phyloP scores from a whole-genome alignment of 1,140 invertebrate genomes.

The Drosophila prosaltans region DNA sequence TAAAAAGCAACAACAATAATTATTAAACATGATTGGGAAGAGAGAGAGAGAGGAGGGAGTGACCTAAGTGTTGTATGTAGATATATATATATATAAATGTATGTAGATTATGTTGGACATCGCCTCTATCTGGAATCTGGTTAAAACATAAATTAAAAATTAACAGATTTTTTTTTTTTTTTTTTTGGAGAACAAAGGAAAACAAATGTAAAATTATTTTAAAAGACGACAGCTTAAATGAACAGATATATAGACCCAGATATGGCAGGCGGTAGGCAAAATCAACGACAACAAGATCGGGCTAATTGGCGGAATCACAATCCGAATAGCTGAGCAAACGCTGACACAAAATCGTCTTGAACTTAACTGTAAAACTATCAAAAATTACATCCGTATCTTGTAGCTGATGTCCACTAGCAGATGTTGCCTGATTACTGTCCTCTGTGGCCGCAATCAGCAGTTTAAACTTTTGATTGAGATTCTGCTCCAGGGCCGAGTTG shows the following conservation, averaged over 20 bases:
- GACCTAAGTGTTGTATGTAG: slow-evolving; percentile 9
- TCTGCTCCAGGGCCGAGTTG: slow-evolving; percentile 77
- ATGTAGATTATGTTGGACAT: slow-evolving; percentile 26
- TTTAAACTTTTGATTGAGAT: slow-evolving; percentile 80
- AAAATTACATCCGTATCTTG: slow-evolving; percentile 80
- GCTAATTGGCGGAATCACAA: slow-evolving; percentile 63
- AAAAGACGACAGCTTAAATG: slow-evolving; percentile 38
- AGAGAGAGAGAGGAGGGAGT: slow-evolving; percentile 45
- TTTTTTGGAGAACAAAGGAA: slow-evolving; percentile 36
- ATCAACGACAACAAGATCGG: slow-evolving; percentile 27
- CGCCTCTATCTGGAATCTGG: slow-evolving; percentile 19
- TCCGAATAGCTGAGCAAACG: slow-evolving; percentile 78
- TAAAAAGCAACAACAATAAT: slow-evolving; percentile 77
- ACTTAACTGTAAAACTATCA: slow-evolving; percentile 78
- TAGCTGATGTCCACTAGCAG: slow-evolving; percentile 32
- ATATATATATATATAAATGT: slow-evolving; percentile 32
- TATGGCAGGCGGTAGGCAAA: slow-evolving; percentile 18
- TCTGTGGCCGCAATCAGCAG: slow-evolving; percentile 62
- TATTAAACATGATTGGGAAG: slow-evolving; percentile 38
- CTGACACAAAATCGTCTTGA: slow-evolving; percentile 82
- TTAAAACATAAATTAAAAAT: slow-evolving; percentile 19
- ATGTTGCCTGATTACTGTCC: slow-evolving; percentile 49
- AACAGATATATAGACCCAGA: slow-evolving; percentile 42
- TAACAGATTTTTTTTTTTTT: slow-evolving; percentile 30
- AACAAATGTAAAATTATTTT: slow-evolving; percentile 49